Percentiles rank a stretch among this genome's conserved stretches.
Conservation (phyloP, 2,888 invertebrate species). For the Galerucella calmariensis region DNA sequence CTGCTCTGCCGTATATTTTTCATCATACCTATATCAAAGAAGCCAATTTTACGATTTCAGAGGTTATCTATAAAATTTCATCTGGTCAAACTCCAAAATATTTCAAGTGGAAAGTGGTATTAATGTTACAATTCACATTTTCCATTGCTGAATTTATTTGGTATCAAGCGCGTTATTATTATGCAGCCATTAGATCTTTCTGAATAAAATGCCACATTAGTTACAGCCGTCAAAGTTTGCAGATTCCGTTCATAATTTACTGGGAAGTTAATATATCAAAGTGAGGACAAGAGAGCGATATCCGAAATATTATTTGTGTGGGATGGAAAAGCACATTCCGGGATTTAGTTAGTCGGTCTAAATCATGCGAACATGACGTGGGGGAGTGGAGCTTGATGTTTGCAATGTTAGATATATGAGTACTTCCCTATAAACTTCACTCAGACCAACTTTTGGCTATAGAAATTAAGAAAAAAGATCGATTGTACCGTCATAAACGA, state of each 20-base stretch:
- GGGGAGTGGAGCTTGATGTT: neutral
- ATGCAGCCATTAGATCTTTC: neutral
- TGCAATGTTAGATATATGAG: neutral
- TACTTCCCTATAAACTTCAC: neutral
- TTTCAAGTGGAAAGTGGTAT: too few species aligned
- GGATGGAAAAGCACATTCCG: neutral
- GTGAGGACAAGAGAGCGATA: neutral
- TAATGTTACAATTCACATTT: too few species aligned
- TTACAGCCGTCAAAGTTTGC: neutral
- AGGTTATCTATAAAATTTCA: too few species aligned
- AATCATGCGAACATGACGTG: neutral
- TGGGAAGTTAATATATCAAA: slow-evolving; percentile 12
- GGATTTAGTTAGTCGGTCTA: slow-evolving; percentile 2
- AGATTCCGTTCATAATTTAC: neutral
- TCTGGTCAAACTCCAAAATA: too few species aligned
- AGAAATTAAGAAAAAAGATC: too few species aligned
- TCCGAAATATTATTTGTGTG: slow-evolving; percentile 7
- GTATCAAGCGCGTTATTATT: neutral
- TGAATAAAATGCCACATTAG: neutral
- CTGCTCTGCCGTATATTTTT: too few species aligned
- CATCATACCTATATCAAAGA: too few species aligned
- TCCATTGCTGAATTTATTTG: too few species aligned
- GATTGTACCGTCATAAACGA: too few species aligned
- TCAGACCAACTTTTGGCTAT: neutral
- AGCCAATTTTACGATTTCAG: too few species aligned